These are phyloP conservation scores for Mandrillus leucophaeus DNA, from an alignment of 2,113 vertebrate species.

Conservation along the genomic window DNA sequence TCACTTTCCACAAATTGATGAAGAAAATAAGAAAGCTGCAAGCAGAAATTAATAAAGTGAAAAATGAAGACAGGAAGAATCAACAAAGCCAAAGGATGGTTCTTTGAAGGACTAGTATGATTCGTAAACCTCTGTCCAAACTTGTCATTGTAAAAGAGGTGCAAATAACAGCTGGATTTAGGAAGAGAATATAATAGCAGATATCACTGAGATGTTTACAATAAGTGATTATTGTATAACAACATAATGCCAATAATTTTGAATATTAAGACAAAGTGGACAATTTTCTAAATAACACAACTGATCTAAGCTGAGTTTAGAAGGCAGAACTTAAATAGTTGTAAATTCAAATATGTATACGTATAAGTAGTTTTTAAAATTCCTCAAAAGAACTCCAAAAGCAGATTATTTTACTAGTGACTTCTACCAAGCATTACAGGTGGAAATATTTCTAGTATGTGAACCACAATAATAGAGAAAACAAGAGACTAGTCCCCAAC, in stretches of 20 bases:
- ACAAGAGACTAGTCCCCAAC: neutral
- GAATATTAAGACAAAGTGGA: neutral
- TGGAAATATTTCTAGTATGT: neutral
- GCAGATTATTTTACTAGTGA: neutral
- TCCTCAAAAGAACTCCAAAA: neutral
- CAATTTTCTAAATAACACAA: neutral
- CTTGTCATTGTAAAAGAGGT: neutral
- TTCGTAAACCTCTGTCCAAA: neutral
- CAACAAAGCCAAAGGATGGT: neutral
- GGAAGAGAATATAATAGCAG: neutral
- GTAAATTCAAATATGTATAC: neutral
- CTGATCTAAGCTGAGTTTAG: neutral
- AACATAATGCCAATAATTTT: neutral
- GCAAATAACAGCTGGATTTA: neutral
- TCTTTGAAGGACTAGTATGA: neutral
- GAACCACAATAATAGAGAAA: neutral
- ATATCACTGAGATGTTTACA: neutral
- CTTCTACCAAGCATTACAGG: neutral
- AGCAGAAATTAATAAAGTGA: neutral
- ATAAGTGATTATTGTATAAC: neutral
- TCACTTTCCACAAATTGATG: neutral
- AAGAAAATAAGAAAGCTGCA: neutral
- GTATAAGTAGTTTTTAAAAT: neutral
- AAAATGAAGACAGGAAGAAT: neutral
- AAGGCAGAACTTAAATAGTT: neutral